Conservation (phyloP, 2,113 vertebrate genomes). For the Penelope pileata region DNA sequence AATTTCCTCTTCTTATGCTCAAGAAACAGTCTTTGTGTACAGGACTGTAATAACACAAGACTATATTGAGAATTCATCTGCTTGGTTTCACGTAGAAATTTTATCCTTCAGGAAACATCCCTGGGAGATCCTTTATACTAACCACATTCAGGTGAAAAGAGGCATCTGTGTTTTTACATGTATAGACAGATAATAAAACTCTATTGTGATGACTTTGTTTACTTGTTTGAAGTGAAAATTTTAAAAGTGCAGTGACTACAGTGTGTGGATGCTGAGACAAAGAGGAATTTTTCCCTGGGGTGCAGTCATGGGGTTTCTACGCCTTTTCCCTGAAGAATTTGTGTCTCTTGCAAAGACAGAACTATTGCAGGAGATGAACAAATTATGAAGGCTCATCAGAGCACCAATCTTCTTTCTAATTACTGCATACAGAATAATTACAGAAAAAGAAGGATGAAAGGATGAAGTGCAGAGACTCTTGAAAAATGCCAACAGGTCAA, state of each 20-base stretch:
- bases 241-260: background rate
- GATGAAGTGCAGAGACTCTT: background rate
- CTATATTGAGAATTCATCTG: background rate
- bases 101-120: background rate
- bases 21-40: background rate
- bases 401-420: background rate
- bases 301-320: background rate
- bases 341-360: background rate
- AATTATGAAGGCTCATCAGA: background rate
- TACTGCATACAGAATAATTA: background rate
- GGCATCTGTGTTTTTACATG: background rate
- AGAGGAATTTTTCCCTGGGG: background rate
- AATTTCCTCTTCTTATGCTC: background rate
- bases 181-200: background rate
- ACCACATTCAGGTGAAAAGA: background rate
- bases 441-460: background rate
- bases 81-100: background rate
- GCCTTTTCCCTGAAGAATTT: background rate
- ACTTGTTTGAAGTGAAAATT: background rate
- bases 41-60: background rate
- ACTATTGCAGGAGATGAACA: background rate
- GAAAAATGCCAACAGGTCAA: background rate
- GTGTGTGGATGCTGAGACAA: background rate
- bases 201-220: background rate
- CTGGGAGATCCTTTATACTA: rapidly evolving